Base-by-base conservation (phyloP, 2,797 vertebrate genomes). In the Lateolabrax maculatus region DNA sequence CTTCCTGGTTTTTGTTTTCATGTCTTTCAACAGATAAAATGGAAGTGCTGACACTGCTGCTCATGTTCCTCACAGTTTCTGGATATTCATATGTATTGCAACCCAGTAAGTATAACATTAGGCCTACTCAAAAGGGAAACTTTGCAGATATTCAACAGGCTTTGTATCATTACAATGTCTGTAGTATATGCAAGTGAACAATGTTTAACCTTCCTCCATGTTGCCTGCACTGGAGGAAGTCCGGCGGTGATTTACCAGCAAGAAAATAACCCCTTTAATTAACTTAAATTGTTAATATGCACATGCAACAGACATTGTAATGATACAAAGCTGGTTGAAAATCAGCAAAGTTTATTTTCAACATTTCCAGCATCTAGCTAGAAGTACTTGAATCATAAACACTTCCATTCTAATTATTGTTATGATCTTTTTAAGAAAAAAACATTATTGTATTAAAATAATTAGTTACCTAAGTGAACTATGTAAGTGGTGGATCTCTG, bases 21-120 rank as follows among this genome's bases (percentile, higher is more conserved):
- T 65, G 11, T 75, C 46, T n/a, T 18, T 72, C 31, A 19, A 12
- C 79, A 92, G 89, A 75, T 64, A 89, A 87, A 77, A 95, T 95
- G 94, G 76, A 92, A n/a, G n/a, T 39, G 1, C 29, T 90, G 31
- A 37, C 66, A 13, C 36, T 94, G 55, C 53, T 94, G 70, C 71
- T 95, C 4, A 13, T 89, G 63, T 21, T 90, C 46, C 48, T 90
- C 39, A 71, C 66, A 25, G 71, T 84, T 53, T 67, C 83, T 55
- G 88, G 80, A 74, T 79, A 88, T 81, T 84, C 92, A 27, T 57
- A 83, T 0, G 41, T 75, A 4, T 56, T 90, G 39, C 89, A 90
- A 62, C 70, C 92, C 46, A 80, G 95, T 95, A 85, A 94, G 94
- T 94, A 31, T 0, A n/a, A 67, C 12, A 57, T 52, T 5, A 31